These are phyloP conservation scores for Osmoderma eremita DNA, from an alignment of 2,888 invertebrate species.

Conservation along the genomic window DNA sequence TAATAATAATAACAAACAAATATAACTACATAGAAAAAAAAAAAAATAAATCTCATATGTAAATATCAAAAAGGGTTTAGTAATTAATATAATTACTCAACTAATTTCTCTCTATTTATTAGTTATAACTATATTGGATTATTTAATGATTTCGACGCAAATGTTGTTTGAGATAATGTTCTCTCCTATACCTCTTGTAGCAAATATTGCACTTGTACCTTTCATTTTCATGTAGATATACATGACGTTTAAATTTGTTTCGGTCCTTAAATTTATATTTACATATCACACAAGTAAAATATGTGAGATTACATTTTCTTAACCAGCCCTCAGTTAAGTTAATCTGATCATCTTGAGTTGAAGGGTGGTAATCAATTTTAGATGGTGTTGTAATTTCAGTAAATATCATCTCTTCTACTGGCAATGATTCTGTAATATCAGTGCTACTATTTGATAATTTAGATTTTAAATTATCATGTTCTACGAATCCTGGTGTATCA, in stretches of 20 bases:
- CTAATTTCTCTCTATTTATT: not conserved
- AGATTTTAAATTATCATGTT: too few relatives aligned
- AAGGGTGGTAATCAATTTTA: too few relatives aligned
- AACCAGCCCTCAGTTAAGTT: conserved; percentile 2
- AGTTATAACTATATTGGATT: not conserved
- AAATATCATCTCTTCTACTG: not conserved
- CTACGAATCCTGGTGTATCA: too few relatives aligned
- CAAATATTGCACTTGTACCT: conserved; percentile 10
- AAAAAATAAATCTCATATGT: conserved; percentile 1
- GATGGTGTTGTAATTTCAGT: too few relatives aligned
- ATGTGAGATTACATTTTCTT: conserved; percentile 2
- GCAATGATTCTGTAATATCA: not conserved
- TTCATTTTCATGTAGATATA: conserved; percentile 4
- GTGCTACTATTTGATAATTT: not conserved
- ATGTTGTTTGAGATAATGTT: conserved; percentile 18
- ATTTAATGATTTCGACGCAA: not conserved
- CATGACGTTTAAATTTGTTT: not conserved
- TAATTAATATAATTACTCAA: not conserved
- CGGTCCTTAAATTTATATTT: not conserved
- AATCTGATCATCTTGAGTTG: too few relatives aligned
- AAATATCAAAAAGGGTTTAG: not conserved
- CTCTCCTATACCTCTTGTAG: not conserved
- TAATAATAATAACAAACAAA: too few relatives aligned
- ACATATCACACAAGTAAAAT: conserved; percentile 20
- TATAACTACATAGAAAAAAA: too few relatives aligned